These are phyloP conservation scores for Spea hammondii DNA, from an alignment of 2,797 vertebrate species.

Conservation along the genomic window DNA sequence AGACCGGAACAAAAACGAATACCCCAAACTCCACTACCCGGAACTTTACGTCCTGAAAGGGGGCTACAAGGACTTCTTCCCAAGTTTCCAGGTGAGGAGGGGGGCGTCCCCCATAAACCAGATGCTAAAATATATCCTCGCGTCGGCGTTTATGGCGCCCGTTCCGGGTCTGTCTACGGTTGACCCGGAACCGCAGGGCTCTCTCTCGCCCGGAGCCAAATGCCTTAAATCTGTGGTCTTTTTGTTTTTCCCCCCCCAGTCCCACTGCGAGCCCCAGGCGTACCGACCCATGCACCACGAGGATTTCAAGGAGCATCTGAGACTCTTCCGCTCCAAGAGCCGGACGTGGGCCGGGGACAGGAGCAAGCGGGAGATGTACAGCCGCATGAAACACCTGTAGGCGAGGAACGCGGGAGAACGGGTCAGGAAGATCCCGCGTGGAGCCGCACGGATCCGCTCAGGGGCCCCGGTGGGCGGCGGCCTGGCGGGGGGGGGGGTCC, in stretches of 20 bases:
- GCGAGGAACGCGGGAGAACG: constrained; percentile 32
- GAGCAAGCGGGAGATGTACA: constrained; percentile 86
- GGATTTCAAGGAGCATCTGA: constrained; percentile 85
- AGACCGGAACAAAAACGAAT: constrained; percentile 79
- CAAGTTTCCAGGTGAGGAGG: constrained; percentile 73
- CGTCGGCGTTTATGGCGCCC: too few species aligned
- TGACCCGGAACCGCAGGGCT: too few species aligned
- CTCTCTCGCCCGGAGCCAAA: too few species aligned
- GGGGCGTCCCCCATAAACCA: too few species aligned
- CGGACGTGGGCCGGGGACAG: constrained; percentile 88
- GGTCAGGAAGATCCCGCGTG: too few species aligned
- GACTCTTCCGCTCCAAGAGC: constrained; percentile 82
- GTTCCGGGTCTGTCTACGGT: too few species aligned
- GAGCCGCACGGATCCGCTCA: too few species aligned
- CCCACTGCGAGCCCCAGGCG: constrained; percentile 81
- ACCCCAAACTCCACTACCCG: constrained; percentile 86
- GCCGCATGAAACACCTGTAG: constrained; percentile 80
- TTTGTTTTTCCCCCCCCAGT: constrained; percentile 59
- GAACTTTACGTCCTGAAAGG: constrained; percentile 90
- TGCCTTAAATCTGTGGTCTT: background rate
- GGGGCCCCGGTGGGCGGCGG: too few species aligned
- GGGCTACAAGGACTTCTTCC: constrained; percentile 92
- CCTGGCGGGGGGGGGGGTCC: background rate
- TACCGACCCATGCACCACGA: constrained; percentile 91
- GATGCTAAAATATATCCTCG: too few species aligned